phyloP scores from a whole-genome alignment of 1,140 invertebrate genomes.

The Drosophila kohkoa region DNA sequence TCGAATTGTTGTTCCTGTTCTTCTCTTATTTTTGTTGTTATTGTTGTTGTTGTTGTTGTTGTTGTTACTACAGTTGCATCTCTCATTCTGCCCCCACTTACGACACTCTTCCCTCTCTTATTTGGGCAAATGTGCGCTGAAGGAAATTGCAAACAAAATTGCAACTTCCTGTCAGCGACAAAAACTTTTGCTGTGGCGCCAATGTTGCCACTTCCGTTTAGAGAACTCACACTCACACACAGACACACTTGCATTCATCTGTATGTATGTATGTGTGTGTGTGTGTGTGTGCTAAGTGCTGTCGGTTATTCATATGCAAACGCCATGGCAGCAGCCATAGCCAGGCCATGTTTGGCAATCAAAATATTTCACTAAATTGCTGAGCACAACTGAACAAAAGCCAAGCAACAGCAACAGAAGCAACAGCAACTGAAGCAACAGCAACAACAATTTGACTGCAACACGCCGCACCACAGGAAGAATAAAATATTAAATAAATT shows the following conservation, averaged over 20 bases:
- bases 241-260: background rate
- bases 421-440: conserved; percentile 5
- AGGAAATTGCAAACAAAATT: conserved; percentile 84
- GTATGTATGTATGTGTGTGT: conserved; percentile 8
- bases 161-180: conserved; percentile 83
- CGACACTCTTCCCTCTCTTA: background rate
- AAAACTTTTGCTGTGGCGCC: conserved; percentile 81
- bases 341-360: conserved; percentile 73
- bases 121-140: conserved; percentile 70
- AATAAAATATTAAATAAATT: conserved; percentile 81
- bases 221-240: conserved; percentile 41
- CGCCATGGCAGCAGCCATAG: conserved; percentile 53
- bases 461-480: conserved; percentile 49
- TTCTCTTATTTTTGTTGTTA: too few relatives aligned
- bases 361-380: conserved; percentile 83
- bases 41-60: conserved; percentile 35
- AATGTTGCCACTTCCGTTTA: conserved; percentile 82
- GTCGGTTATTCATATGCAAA: conserved; percentile 80
- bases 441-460: conserved; percentile 42
- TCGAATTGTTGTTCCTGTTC: background rate
- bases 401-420: conserved; percentile 31
- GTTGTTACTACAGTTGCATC: conserved; percentile 40
- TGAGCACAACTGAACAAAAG: conserved; percentile 55
- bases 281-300: conserved; percentile 68
- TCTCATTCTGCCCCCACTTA: background rate